Evolutionary conservation across 2,888 invertebrate species (phyloP).

Genomic region (Ditula angustiorana): DNA sequence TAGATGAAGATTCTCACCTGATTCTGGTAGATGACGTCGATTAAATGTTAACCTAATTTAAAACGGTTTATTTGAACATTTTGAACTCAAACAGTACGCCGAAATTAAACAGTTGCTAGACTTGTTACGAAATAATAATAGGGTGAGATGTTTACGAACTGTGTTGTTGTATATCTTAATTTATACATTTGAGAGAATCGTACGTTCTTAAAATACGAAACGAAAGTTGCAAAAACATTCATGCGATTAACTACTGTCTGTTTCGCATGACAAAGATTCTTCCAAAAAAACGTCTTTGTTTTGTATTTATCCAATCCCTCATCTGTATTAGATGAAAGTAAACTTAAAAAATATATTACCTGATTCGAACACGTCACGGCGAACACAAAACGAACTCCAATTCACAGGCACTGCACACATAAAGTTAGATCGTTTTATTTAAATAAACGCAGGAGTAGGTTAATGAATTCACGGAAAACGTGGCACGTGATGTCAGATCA

Average conservation of each 20-base stretch:
- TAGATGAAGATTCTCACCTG: background rate
- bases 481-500: background rate
- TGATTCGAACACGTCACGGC: constrained; percentile 18
- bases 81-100: background rate
- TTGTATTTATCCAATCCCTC: constrained; percentile 2
- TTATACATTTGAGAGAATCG: background rate
- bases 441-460: constrained; percentile 15
- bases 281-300: constrained; percentile 17
- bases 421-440: constrained; percentile 12
- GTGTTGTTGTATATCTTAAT: background rate
- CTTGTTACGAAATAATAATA: background rate
- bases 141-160: background rate
- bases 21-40: background rate
- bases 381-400: constrained; percentile 16
- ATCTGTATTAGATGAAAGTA: background rate
- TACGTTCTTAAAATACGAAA: background rate
- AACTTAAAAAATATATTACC: constrained; percentile 21
- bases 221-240: background rate
- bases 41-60: background rate
- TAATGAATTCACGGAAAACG: background rate
- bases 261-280: background rate
- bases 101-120: background rate
- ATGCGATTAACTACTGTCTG: background rate
- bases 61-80: too few relatives aligned
- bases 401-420: constrained; percentile 35